Base-by-base conservation (phyloP, 30 jellyfish, hydroid and myxozoan species). In the Turritopsis rubra region DNA sequence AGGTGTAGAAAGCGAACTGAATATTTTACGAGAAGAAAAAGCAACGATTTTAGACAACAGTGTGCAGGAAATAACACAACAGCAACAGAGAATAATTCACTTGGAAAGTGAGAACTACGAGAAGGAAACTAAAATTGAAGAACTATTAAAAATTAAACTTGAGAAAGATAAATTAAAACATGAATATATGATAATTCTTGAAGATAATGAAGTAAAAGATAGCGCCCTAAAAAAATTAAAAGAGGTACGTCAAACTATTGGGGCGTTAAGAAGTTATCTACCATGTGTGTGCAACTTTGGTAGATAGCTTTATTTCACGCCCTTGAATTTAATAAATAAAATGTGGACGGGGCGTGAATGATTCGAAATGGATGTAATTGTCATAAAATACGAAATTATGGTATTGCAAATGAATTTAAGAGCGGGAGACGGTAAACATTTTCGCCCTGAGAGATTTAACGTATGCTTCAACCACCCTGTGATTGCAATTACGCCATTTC, bases 1-100 rank as follows among this genome's bases (percentile, higher is more conserved):
- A 1, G 71, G 21, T 19, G 24, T 79, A 13, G 89, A 85, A 80
- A 53, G 65, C 72, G 91, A 88, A 60, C 73, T 60, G 66, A 26
- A 71, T 1, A 91, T 85, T 27, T 72, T 88, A 82, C 89, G 60
- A 5, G 84, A 80, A 18, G 99, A 93, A 23, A 93, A 90, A 79
- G 84, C 94, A 21, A 88, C 96, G 30, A 93, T 93, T 65, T 71
- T 93, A 27, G 99, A 93, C 52, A 93, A 93, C 83, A 93, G 99
- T 74, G 99, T 93, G 26, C 90, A 88, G 41, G 99, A 93, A 66
- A 93, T 93, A 21, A 88, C 99, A 0, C 97, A 93, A 52, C 99
- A 81, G 26, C 97, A 93, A 70, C 94, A 85, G 70, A 85, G 83
- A 66, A 65, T 93, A 1, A 74, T 79, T 25, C 79, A 80, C 72